These are phyloP conservation scores for Artemia franciscana DNA, from an alignment of 1,140 invertebrate species.

Conservation along the genomic window DNA sequence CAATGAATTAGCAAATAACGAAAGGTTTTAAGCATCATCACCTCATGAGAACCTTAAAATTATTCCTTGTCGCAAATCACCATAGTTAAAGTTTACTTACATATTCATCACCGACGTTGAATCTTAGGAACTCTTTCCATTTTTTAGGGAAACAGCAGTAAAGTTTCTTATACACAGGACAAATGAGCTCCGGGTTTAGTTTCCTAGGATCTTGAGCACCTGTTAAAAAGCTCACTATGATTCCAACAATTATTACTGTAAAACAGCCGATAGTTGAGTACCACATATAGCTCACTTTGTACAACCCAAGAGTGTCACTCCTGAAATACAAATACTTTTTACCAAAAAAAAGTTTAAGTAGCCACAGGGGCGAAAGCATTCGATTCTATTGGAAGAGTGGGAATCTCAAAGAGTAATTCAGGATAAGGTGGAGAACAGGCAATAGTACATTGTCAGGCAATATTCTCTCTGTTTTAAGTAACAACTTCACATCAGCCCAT, in stretches of 20 bases:
- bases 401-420: too few species aligned
- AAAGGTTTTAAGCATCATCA: too few species aligned
- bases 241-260: conserved; percentile 40
- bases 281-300: conserved; percentile 45
- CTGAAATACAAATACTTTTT: neutral
- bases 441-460: too few species aligned
- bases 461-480: too few species aligned
- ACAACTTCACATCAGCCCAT: too few species aligned
- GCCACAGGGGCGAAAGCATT: too few species aligned
- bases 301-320: conserved; percentile 21
- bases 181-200: conserved; percentile 26
- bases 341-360: too few species aligned
- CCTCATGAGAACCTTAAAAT: too few species aligned
- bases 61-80: too few species aligned
- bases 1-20: too few species aligned
- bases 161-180: conserved; percentile 23
- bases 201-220: conserved; percentile 27
- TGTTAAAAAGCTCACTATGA: conserved; percentile 41
- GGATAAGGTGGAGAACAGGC: too few species aligned
- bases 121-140: conserved; percentile 2
- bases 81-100: neutral
- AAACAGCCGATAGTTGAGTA: conserved; percentile 45
- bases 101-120: conserved; percentile 5
- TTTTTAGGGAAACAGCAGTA: conserved; percentile 22
- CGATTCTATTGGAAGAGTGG: too few species aligned